phyloP scores from a whole-genome alignment of 2,888 invertebrate species.

The Leucania comma region DNA sequence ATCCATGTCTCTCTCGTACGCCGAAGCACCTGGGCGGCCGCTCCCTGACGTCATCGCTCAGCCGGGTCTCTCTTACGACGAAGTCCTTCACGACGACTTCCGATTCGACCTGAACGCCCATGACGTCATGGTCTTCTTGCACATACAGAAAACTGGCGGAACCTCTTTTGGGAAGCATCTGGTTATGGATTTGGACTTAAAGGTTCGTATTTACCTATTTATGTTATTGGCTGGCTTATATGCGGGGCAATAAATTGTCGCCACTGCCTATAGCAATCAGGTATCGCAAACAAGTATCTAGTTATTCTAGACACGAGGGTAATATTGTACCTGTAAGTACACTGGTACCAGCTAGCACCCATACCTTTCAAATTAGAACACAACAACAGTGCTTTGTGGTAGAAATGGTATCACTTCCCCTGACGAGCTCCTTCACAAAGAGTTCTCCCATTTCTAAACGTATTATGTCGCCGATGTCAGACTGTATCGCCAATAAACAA shows the following conservation, averaged over 20 bases:
- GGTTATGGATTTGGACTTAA: constrained; percentile 97
- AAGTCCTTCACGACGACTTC: constrained; percentile 96
- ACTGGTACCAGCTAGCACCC: too few relatives aligned
- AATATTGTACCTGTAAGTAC: background rate
- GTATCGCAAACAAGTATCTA: background rate
- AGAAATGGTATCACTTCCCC: background rate
- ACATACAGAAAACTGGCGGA: constrained; percentile 99
- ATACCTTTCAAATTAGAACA: too few relatives aligned
- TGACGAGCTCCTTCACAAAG: background rate
- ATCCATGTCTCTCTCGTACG: constrained; percentile 86
- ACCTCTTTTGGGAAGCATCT: constrained; percentile 99
- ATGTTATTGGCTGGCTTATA: background rate
- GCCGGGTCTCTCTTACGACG: constrained; percentile 95
- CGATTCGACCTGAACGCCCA: constrained; percentile 97
- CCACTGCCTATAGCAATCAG: background rate
- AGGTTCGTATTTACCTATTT: constrained; percentile 84
- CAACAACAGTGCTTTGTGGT: background rate
- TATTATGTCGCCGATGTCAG: constrained; percentile 12
- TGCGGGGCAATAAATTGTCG: too few relatives aligned
- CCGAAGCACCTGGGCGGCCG: constrained; percentile 89
- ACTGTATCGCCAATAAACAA: constrained; percentile 16
- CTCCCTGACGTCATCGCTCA: constrained; percentile 90
- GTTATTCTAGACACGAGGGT: too few relatives aligned
- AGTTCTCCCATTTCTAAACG: background rate
- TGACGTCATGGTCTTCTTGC: constrained; percentile 99